Evolutionary conservation across 2,797 vertebrate genomes (phyloP), one percentile per base, ranked within the genome.

Genomic region (Serranus cabrilla): DNA sequence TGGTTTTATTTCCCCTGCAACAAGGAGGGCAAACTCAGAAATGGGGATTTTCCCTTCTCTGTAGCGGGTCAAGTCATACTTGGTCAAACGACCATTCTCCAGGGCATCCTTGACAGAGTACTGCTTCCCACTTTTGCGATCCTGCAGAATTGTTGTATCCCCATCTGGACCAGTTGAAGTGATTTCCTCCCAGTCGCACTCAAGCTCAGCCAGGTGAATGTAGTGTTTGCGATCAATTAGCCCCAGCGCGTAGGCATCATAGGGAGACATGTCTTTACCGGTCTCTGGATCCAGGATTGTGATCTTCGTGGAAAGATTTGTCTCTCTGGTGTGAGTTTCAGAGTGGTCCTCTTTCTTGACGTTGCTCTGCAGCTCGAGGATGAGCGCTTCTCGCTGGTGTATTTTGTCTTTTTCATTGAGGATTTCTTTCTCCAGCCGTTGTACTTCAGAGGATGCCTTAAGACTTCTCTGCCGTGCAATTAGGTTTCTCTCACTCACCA

Each of bases 151-250:
- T 0, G 95, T 96, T 25, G 92, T 82, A 69, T 97, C 96, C 0
- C 97, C 97, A 0, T 94, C 94, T 17, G 96, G 95, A 2, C 96
- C 96, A 1, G 84, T 89, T 18, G 95, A 97, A 50, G 96, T 96
- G 50, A 98, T 87, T 90, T 97, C 96, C 87, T 99, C 98, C 97
- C 98, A 99, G 91, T 98, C 97, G 2, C 98, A 99, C 76, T 99
- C 97, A 23, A 99, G 91, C 81, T 97, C 95, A 25, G 97, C 96
- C 70, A 99, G 90, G 45, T 97, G 95, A 54, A 99, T 95, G 79
- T 99, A 99, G 77, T 99, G 95, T 43, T 90, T 86, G 9, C 97
- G 94, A 73, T 97, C 96, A 56, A 99, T 97, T 62, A 99, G 87
- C 14, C 97, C 97, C 79, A 93, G 90, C 51, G 96, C 52, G 43